Evolutionary conservation across 2,797 vertebrate genomes (phyloP).

Genomic region (Lithobates pipiens): DNA sequence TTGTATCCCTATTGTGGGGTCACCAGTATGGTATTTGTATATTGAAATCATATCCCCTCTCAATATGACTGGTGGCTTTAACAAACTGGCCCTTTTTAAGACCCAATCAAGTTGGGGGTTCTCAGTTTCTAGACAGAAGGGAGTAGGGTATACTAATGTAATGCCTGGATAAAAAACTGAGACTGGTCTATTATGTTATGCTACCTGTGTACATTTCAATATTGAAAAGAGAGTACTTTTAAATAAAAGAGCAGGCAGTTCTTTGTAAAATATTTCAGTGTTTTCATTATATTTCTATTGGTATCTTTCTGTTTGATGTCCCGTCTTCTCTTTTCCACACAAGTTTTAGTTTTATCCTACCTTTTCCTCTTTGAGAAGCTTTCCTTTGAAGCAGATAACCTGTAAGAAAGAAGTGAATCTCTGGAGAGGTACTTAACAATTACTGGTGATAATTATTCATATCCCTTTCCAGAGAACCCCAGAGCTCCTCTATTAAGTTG

Average conservation of each 20-base stretch:
- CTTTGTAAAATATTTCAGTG: background rate
- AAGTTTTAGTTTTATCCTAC: background rate
- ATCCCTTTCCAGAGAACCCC: constrained; percentile 18
- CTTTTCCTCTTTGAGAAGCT: constrained; percentile 16
- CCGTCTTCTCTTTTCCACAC: background rate
- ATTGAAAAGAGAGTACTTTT: background rate
- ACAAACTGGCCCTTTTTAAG: no score
- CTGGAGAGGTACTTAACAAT: constrained; percentile 45
- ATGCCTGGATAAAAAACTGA: background rate
- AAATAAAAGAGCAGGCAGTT: background rate
- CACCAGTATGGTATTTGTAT: no score
- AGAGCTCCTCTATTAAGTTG: constrained; percentile 32
- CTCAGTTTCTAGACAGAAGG: no score
- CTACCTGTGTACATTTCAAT: background rate
- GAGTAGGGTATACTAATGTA: no score
- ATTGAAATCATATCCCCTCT: no score
- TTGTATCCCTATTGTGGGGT: no score
- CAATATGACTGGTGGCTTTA: no score
- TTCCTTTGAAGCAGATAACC: constrained; percentile 38
- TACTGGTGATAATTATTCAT: constrained; percentile 45
- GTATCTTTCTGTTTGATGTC: background rate
- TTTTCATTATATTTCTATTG: constrained; percentile 13
- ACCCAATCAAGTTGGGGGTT: no score
- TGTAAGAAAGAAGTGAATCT: constrained; percentile 38
- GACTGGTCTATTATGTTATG: background rate